A percentile compares a stretch with the other conserved stretches of the same genome.
Conservation (phyloP, 2,797 vertebrate genomes). For the Chiroxiphia lanceolata region DNA sequence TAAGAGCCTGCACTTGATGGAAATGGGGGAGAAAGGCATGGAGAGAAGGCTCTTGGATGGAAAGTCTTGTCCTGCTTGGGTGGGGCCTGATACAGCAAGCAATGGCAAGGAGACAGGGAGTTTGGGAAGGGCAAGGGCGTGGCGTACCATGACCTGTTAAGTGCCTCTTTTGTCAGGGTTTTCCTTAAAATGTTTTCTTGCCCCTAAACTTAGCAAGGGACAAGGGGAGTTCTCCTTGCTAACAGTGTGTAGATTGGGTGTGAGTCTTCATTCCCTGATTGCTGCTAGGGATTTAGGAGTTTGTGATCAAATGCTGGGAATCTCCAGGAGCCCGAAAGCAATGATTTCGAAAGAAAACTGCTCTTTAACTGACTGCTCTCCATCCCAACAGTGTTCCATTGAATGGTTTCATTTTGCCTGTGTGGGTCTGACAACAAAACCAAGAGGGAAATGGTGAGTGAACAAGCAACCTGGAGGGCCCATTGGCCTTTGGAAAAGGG, state of each 20-base stretch:
- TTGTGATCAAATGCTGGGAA: background rate
- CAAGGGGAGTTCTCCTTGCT: background rate
- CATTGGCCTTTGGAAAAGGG: background rate
- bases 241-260: background rate
- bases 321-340: background rate
- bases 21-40: background rate
- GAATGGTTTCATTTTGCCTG: slow-evolving; percentile 99
- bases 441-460: slow-evolving; percentile 96
- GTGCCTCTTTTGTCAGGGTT: background rate
- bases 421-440: slow-evolving; percentile 95
- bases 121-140: background rate
- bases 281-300: background rate
- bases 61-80: background rate
- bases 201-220: background rate
- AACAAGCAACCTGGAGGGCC: background rate
- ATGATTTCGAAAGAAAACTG: background rate
- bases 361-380: slow-evolving; percentile 6
- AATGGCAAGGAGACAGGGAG: background rate
- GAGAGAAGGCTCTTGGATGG: background rate
- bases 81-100: background rate
- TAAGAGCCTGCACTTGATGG: slow-evolving; percentile 72
- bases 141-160: background rate
- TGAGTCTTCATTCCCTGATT: background rate
- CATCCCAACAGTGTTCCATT: slow-evolving; percentile 88
- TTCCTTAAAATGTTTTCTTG: background rate